Evolutionary conservation across 2,797 vertebrate genomes (phyloP), one percentile per base, ranked within the genome.

Genomic region (Centroberyx gerrardi): DNA sequence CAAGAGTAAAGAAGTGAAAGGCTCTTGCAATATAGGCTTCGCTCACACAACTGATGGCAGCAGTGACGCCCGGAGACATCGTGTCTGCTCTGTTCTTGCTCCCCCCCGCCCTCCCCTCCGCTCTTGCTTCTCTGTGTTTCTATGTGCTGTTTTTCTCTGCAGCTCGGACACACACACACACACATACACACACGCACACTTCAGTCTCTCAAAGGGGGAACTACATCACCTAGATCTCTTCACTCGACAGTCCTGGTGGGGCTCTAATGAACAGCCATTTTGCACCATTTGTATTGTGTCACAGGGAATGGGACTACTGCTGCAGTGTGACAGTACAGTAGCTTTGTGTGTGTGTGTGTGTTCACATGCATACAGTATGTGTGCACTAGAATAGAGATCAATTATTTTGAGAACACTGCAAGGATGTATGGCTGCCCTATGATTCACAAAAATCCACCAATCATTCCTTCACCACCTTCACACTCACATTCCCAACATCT

Each of bases 221-320:
- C 77, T 89, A 79, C 68, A 87, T 89, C 78, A 78, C 64, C 13
- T 18, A 53, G 63, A 88, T 85, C 73, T 74, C 64, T 72, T 63
- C 55, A 71, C 74, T 78, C 74, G 81, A 81, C 81, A 85, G 74
- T 73, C 62, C 62, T 62, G 60, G 48, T 54, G 72, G 69, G 73
- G 74, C 62, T 3, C 61, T 84, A 82, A 88, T 82, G 86, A 91
- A 87, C 66, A 85, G 68, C 60, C 70, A 81, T 84, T 90, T 79
- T 74, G 12, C 78, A 69, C 70, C 58, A 76, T 83, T 85, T 82
- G 63, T 76, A 81, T 79, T 52, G 78, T 81, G 69, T 83, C 80
- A 18, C 6, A 60, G 71, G 83, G 40, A 85, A 76, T 28, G 38
- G 59, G 31, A 77, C 78, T 8, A 70, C 73, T 51, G 67, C 58